Evolutionary conservation across 2,888 invertebrate genomes (phyloP), one percentile per base, ranked within the genome.

Genomic region (Tipula vernalis): DNA sequence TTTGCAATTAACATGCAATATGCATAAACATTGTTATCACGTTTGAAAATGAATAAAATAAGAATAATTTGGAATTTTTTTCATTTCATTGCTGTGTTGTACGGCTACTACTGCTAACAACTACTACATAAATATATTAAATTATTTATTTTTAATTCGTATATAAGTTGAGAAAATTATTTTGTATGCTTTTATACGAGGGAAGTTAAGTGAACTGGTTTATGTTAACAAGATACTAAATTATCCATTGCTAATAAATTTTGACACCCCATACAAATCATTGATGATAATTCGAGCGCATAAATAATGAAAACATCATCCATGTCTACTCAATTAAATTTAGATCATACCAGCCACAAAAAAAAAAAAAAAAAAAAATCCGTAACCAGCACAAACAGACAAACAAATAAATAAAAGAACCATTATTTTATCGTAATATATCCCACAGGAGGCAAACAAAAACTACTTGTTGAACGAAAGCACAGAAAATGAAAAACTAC

Each of bases 1-100:
- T 87, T 39, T 88, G 88, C 89, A 89, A 89, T 89, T 88, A 88
- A 88, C 88, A 88, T 87, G 86, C 87, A 87, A 86, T 87, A 87
- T 87, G 87, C 86, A 87, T 87, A 87, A 86, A 86, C 47, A 47
- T 86, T 86, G 86, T 47, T 86, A 86, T 47, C 86, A 86, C 86
- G 86, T 86, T 86, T 86, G 15, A 84, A 84, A 71, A 71, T 28
- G 71, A 71, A 71, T 71, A 71, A 71, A 28, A 71, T 71, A 71
- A 10, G 28, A 71, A 28, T 71, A 71, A 71, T 71, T 71, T 28
- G 71, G 28, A 28, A 71, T 71, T 71, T 71, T 71, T 10, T 28
- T 28, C 28, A 28, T 71, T 71, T 71, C 51, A 28, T 71, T 12
- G 18, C 12, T 71, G 71, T 18, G 10, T 71, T 71, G 71, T 15